A percentile compares a stretch with the other conserved stretches of the same genome.
These are phyloP conservation scores for Microtus agrestis DNA, from an alignment of 2,797 vertebrate genomes.

Conservation along the genomic window DNA sequence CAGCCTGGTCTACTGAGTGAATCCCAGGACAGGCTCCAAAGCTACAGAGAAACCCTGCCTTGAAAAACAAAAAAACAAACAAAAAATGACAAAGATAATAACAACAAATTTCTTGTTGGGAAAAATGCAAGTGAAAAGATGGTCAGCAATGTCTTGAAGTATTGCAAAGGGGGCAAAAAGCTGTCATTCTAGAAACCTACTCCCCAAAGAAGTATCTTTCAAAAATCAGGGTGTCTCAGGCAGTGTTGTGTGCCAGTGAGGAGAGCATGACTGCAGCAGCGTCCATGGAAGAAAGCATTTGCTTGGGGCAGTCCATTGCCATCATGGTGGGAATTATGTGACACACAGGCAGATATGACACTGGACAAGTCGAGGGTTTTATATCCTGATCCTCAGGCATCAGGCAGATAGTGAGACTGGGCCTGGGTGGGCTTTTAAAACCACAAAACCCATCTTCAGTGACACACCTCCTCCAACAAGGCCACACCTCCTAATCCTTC, in stretches of 20 bases:
- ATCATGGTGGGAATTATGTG: background rate
- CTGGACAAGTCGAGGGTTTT: background rate
- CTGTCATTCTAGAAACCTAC: background rate
- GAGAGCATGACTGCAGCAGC: background rate
- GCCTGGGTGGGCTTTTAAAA: background rate
- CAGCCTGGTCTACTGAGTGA: no score
- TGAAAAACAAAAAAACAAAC: background rate
- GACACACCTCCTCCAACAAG: background rate
- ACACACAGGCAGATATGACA: background rate
- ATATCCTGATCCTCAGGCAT: background rate
- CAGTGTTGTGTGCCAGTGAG: background rate
- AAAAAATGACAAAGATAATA: background rate
- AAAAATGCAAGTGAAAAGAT: background rate
- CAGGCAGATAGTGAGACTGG: background rate
- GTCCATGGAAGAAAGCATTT: background rate
- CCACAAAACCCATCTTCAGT: background rate
- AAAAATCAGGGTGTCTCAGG: background rate
- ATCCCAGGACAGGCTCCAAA: no score
- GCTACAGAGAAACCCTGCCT: no score
- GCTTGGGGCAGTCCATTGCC: background rate
- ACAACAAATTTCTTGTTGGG: background rate
- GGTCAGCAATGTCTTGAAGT: background rate
- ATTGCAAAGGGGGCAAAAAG: background rate
- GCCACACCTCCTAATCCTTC: background rate
- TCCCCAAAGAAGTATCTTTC: background rate